Conservation (phyloP, 2,888 invertebrate genomes). For the Aricia artaxerxes region DNA sequence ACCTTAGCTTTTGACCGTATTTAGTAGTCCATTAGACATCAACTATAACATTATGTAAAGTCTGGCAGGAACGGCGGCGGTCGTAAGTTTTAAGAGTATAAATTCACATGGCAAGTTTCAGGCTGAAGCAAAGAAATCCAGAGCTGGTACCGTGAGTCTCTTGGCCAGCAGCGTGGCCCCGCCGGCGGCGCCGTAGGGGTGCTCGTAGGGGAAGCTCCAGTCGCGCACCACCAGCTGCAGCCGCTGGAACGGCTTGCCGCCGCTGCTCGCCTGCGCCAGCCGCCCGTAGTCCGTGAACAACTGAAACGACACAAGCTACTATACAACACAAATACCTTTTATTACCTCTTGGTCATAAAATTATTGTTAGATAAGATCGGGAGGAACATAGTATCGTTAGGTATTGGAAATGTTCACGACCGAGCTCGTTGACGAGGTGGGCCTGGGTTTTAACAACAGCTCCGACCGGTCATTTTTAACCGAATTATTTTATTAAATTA, state of each 20-base stretch:
- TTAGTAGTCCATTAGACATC: neutral
- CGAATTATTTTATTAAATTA: too few species aligned
- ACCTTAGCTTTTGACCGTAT: neutral
- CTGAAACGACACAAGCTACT: slow-evolving; percentile 57
- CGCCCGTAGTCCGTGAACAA: slow-evolving; percentile 99
- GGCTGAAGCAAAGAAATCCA: too few species aligned
- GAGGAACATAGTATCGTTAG: too few species aligned
- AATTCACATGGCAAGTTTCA: too few species aligned
- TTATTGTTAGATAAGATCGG: too few species aligned
- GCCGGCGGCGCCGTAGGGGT: slow-evolving; percentile 92
- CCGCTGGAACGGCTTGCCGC: slow-evolving; percentile 93
- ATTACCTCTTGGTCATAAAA: too few species aligned
- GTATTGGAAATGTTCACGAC: too few species aligned
- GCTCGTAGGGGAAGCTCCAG: slow-evolving; percentile 99
- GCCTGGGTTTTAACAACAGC: too few species aligned
- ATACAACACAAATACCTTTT: too few species aligned
- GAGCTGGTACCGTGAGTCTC: slow-evolving; percentile 85
- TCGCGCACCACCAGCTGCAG: slow-evolving; percentile 94
- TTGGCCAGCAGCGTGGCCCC: slow-evolving; percentile 92
- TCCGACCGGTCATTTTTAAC: too few species aligned
- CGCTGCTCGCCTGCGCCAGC: slow-evolving; percentile 92
- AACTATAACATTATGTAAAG: neutral
- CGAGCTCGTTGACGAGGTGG: too few species aligned
- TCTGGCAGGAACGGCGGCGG: neutral
- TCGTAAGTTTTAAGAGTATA: neutral